phyloP scores from a whole-genome alignment of 2,888 invertebrate genomes.

The Tetramorium bicarinatum region DNA sequence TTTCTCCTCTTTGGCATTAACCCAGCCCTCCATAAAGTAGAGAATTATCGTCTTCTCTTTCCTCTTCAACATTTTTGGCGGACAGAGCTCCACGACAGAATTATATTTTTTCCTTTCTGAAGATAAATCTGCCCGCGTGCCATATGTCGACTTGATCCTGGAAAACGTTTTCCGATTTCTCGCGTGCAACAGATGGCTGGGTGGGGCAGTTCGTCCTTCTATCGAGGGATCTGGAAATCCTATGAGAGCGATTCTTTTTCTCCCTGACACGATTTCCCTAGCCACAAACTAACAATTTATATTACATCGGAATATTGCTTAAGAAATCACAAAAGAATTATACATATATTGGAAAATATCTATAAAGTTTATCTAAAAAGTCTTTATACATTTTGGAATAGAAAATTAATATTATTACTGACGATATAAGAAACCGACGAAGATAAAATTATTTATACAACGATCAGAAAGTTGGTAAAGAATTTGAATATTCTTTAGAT shows the following conservation, averaged over 20 bases:
- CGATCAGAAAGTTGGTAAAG: neutral
- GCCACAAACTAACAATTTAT: neutral
- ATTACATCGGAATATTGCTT: neutral
- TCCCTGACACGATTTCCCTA: neutral
- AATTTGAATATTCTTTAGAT: neutral
- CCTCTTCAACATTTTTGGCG: slow-evolving; percentile 57
- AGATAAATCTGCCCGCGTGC: slow-evolving; percentile 80
- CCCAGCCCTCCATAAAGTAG: neutral
- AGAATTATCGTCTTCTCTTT: neutral
- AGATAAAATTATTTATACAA: neutral
- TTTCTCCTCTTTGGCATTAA: neutral
- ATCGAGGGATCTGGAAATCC: slow-evolving; percentile 53
- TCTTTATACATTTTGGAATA: neutral
- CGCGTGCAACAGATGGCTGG: slow-evolving; percentile 80
- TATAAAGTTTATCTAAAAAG: neutral
- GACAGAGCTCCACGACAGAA: slow-evolving; percentile 28
- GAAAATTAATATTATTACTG: neutral
- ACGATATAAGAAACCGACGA: neutral
- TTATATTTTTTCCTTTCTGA: slow-evolving; percentile 64
- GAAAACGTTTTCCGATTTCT: slow-evolving; percentile 81
- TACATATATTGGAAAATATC: neutral
- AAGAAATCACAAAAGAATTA: neutral
- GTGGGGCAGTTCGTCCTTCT: slow-evolving; percentile 51
- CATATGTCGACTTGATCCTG: slow-evolving; percentile 80
- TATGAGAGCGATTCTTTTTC: slow-evolving; percentile 15